A percentile compares a stretch with the other conserved stretches of the same genome.
Conservation (phyloP, 2,113 vertebrate species). For the Taxidea taxus region DNA sequence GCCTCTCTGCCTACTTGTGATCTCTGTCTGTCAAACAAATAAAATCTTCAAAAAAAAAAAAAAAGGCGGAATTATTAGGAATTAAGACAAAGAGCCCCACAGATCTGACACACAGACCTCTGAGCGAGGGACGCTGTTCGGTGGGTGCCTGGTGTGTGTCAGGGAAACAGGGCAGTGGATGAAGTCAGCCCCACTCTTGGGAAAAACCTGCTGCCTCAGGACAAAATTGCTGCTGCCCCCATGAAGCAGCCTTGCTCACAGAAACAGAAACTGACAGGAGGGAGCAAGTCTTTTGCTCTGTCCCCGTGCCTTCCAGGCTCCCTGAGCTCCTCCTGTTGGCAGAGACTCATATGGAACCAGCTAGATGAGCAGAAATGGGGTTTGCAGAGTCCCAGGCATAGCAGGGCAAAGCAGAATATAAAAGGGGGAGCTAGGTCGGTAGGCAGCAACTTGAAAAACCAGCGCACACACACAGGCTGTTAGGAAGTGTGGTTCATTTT, state of each 20-base stretch:
- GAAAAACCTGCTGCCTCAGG: neutral
- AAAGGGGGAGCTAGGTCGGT: neutral
- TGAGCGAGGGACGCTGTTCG: neutral
- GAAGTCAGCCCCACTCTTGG: neutral
- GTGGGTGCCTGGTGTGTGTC: neutral
- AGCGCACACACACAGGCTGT: neutral
- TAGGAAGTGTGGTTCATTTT: neutral
- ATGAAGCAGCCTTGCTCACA: accelerated
- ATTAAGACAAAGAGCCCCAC: neutral
- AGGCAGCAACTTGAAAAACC: neutral
- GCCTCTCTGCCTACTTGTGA: too few species aligned
- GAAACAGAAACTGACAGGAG: neutral
- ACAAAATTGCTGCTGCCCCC: neutral
- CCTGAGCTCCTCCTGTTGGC: neutral
- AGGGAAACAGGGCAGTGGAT: neutral
- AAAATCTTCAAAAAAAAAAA: neutral
- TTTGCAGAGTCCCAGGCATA: neutral
- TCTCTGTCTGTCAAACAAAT: too few species aligned
- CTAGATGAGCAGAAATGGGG: neutral
- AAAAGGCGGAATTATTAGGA: neutral
- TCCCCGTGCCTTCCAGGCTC: neutral
- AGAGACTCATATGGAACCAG: neutral
- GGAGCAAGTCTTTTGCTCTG: neutral
- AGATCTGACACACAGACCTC: neutral
- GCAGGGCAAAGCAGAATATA: neutral